Evolutionary conservation across 2,797 vertebrate genomes (phyloP), one percentile per base, ranked within the genome.

Genomic region (Sciurus carolinensis): DNA sequence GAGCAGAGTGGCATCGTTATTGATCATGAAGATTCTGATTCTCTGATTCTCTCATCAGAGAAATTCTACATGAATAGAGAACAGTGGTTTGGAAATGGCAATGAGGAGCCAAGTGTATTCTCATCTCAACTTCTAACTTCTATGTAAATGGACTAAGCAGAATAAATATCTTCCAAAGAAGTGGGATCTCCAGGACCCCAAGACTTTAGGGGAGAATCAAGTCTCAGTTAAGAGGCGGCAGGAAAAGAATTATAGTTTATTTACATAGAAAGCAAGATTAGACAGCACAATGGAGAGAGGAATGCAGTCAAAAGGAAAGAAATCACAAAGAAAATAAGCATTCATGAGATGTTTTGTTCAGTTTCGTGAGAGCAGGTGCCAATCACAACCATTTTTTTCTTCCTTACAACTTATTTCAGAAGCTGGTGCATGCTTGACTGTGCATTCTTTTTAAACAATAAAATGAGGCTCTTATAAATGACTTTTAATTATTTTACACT

Each of bases 401-500:
- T 44, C 69, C 28, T 82, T 33, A 80, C 84, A 88, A 59, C 20
- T 11, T 54, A 22, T 59, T 30, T 52, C 77, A 57, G 79, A 30
- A 22, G 47, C 79, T 85, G 79, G 13, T 18, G 30, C 30, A 33
- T 44, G 18, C 72, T 57, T 28, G 69, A 77, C 54, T 79, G 30
- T 62, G 33, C 15, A 67, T 67, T 87, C 66, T 52, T 14, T 69
- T 57, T 12, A 47, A 36, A 85, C 39, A 89, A 66, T 93, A 95
- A 86, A 81, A 82, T 7, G 4, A 79, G 44, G 36, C 5, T 6
- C 18, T 64, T 93, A 7, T 30, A 87, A 83, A 71, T 72, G 77
- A 20, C 33, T 84, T 97, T 92, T 67, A 86, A 76, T 96, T 89
- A 83, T 80, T 87, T 93, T 71, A 39, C 72, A 66, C 0, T 18